phyloP scores from a whole-genome alignment of 1,140 invertebrate genomes.

The Rhyzopertha dominica region DNA sequence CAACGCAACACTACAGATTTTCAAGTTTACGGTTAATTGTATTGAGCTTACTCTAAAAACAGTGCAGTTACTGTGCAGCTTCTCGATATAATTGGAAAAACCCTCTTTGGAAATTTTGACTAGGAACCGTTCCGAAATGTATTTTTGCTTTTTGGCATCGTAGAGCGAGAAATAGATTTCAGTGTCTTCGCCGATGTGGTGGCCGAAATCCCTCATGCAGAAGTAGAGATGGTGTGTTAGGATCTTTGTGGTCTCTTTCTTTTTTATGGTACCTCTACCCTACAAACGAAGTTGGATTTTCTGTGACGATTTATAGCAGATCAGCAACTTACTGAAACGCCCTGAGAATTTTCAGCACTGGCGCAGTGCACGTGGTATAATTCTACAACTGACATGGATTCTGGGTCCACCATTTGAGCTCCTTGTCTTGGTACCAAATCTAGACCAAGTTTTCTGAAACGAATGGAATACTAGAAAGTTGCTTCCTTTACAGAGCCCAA shows the following conservation, averaged over 20 bases:
- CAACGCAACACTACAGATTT: constrained; percentile 3
- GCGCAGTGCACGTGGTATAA: constrained; percentile 82
- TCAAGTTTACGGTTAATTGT: no score
- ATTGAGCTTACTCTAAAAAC: constrained; percentile 71
- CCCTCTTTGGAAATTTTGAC: constrained; percentile 84
- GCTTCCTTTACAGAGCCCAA: no score
- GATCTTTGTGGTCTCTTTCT: constrained; percentile 61
- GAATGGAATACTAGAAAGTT: no score
- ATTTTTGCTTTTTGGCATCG: constrained; percentile 66
- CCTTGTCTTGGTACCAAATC: constrained; percentile 87
- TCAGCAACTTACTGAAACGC: constrained; percentile 58
- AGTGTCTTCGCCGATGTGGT: constrained; percentile 79
- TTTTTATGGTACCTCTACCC: constrained; percentile 41
- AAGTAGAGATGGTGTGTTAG: constrained; percentile 80
- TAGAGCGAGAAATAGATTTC: constrained; percentile 86
- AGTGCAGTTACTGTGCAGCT: constrained; percentile 80
- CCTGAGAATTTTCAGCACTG: constrained; percentile 73
- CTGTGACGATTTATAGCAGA: background rate
- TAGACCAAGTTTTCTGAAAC: constrained; percentile 81
- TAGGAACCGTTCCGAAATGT: constrained; percentile 81
- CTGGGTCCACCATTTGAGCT: constrained; percentile 81
- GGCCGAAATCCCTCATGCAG: constrained; percentile 83
- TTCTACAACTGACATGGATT: constrained; percentile 80
- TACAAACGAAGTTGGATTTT: constrained; percentile 17
- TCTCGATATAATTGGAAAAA: constrained; percentile 83